A percentile compares a stretch with the other conserved stretches of the same genome.
phyloP scores from a whole-genome alignment of 2,113 vertebrate genomes.

The Mirza zaza region DNA sequence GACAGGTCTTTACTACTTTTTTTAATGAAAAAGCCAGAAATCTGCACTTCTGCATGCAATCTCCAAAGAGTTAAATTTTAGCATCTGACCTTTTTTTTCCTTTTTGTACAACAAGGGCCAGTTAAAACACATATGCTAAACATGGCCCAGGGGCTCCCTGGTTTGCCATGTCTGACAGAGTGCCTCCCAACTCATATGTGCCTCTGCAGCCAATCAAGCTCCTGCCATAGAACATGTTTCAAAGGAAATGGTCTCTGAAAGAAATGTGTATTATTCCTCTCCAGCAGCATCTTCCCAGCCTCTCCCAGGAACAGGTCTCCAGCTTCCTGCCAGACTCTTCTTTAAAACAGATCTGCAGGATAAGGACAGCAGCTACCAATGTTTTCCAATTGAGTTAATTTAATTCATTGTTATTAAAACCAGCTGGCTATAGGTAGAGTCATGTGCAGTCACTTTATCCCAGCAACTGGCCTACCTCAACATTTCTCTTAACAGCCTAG shows the following conservation, averaged over 20 bases:
- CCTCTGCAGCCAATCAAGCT: slow-evolving; percentile 28
- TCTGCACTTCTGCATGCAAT: slow-evolving; percentile 11
- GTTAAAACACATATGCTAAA: slow-evolving; percentile 40
- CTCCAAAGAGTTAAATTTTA: slow-evolving; percentile 32
- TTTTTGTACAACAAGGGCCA: not conserved
- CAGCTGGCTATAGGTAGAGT: slow-evolving; percentile 61
- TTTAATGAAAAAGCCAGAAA: slow-evolving; percentile 35
- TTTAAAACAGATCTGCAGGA: slow-evolving; percentile 65
- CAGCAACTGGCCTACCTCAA: not conserved
- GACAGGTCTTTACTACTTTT: not conserved
- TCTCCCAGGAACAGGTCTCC: slow-evolving; percentile 49
- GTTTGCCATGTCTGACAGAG: not conserved
- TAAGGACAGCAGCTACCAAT: slow-evolving; percentile 67
- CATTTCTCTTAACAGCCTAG: not conserved
- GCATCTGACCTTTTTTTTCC: not conserved
- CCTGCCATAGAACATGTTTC: not conserved
- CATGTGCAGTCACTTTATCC: slow-evolving; percentile 49
- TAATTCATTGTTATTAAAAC: slow-evolving; percentile 67
- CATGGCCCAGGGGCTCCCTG: not conserved
- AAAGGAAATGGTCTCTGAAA: slow-evolving; percentile 45
- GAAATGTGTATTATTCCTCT: slow-evolving; percentile 50
- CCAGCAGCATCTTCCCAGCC: slow-evolving; percentile 31
- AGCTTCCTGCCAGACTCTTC: slow-evolving; percentile 56
- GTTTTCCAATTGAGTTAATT: slow-evolving; percentile 69
- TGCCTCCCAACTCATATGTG: slow-evolving; percentile 21